Evolutionary conservation across 37 sponge, comb jelly and placozoan species (phyloP).

Genomic region (Dysidea cf. avara): DNA sequence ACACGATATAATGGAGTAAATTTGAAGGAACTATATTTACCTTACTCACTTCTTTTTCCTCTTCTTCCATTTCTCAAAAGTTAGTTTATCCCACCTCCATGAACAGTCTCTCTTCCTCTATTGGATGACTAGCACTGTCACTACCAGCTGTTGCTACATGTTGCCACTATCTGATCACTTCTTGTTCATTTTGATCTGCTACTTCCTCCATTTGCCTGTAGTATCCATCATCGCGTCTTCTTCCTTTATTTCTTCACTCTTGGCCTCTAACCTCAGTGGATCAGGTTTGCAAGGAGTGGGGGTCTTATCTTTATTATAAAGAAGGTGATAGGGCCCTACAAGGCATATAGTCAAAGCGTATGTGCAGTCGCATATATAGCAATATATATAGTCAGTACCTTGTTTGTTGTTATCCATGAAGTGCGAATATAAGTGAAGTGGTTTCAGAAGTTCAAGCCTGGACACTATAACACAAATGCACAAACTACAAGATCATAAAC

Average conservation of each 20-base stretch:
- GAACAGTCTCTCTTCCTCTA: neutral
- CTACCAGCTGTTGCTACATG: neutral
- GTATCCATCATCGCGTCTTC: too few relatives aligned
- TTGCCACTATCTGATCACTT: neutral
- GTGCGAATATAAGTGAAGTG: constrained; percentile 63
- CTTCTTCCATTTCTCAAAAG: constrained; percentile 13
- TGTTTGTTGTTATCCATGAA: constrained; percentile 48
- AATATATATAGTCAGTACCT: too few relatives aligned
- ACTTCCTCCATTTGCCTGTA: too few relatives aligned
- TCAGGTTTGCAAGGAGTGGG: too few relatives aligned
- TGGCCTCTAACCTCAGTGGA: too few relatives aligned
- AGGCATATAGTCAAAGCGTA: too few relatives aligned
- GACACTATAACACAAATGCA: constrained; percentile 13
- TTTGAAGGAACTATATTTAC: too few relatives aligned
- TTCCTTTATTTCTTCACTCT: too few relatives aligned
- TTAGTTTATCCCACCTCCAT: neutral
- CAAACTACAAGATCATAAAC: constrained; percentile 61
- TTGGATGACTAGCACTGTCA: neutral
- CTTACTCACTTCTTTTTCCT: neutral
- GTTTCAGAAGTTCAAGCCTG: constrained; percentile 50
- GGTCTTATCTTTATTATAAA: too few relatives aligned
- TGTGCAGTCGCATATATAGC: too few relatives aligned
- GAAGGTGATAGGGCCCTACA: too few relatives aligned
- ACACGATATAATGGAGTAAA: too few relatives aligned
- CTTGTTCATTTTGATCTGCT: neutral